Evolutionary conservation across 2,113 vertebrate genomes (phyloP).

Genomic region (Tiliqua scincoides): DNA sequence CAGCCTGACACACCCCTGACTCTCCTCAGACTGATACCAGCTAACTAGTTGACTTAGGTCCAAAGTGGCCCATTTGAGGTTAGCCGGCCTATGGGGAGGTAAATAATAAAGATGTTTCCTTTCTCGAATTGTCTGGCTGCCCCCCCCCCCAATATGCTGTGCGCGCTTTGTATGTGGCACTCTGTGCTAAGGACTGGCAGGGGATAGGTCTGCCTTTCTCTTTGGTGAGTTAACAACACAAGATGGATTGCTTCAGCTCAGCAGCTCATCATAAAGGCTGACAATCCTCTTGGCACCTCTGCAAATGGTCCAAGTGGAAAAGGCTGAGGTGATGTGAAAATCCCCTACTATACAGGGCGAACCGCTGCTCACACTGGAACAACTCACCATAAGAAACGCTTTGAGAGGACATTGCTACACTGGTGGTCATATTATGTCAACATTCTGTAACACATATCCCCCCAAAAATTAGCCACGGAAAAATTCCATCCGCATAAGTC

Average conservation of each 20-base stretch:
- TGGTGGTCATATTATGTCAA: neutral
- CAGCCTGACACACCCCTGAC: no score
- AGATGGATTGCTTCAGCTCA: neutral
- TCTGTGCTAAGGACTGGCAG: no score
- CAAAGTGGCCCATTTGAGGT: no score
- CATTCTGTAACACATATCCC: neutral
- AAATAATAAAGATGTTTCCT: no score
- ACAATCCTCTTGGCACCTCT: neutral
- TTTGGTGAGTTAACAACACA: neutral
- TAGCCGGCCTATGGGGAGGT: no score
- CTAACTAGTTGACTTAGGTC: no score
- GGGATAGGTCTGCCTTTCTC: no score
- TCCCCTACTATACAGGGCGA: neutral
- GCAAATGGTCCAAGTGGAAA: neutral
- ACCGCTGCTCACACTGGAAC: neutral
- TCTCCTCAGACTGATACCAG: no score
- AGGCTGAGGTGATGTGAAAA: neutral
- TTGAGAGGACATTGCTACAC: neutral
- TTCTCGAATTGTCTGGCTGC: no score
- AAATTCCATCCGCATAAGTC: neutral
- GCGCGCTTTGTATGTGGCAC: no score
- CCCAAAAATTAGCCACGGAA: slow-evolving; percentile 12
- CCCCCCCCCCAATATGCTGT: no score
- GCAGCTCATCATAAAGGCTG: neutral
- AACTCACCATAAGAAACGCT: neutral